A percentile compares a stretch with the other conserved stretches of the same genome.
Evolutionary conservation across 2,113 vertebrate genomes (phyloP).

Genomic region (Micronycteris hirsuta): DNA sequence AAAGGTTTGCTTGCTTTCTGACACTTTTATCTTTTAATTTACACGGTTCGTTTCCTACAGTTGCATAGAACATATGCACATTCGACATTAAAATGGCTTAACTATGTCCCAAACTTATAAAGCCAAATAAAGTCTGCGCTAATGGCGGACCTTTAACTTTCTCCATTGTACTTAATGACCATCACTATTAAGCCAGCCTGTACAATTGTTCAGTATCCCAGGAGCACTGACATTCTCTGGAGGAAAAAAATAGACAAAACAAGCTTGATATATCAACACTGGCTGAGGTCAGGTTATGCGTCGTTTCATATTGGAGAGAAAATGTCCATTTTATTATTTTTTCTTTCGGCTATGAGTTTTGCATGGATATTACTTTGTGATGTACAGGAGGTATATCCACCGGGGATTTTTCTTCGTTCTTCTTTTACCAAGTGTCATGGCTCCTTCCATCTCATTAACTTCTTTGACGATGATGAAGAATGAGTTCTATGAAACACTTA

Average conservation of each 20-base stretch:
- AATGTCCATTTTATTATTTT: background rate
- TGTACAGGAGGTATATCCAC: background rate
- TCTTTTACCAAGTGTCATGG: background rate
- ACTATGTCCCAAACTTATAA: constrained; percentile 47
- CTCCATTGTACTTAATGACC: constrained; percentile 33
- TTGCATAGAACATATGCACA: constrained; percentile 35
- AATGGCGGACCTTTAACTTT: constrained; percentile 35
- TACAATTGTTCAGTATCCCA: background rate
- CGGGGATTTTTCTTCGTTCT: constrained; percentile 28
- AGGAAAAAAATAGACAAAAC: background rate
- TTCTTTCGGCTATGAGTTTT: background rate
- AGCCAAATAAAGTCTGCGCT: constrained; percentile 29
- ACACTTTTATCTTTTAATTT: constrained; percentile 39
- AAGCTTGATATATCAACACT: background rate
- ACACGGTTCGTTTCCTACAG: constrained; percentile 55
- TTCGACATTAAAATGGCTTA: constrained; percentile 56
- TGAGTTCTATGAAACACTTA: background rate
- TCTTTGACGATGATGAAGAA: constrained; percentile 9
- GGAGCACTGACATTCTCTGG: background rate
- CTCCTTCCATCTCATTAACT: constrained; percentile 4
- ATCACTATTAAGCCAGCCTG: background rate
- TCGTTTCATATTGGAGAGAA: constrained; percentile 12
- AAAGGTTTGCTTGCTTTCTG: constrained; percentile 29
- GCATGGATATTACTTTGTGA: background rate
- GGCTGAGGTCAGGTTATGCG: background rate